Base-by-base conservation (phyloP, 2,797 vertebrate species). In the Peromyscus eremicus region DNA sequence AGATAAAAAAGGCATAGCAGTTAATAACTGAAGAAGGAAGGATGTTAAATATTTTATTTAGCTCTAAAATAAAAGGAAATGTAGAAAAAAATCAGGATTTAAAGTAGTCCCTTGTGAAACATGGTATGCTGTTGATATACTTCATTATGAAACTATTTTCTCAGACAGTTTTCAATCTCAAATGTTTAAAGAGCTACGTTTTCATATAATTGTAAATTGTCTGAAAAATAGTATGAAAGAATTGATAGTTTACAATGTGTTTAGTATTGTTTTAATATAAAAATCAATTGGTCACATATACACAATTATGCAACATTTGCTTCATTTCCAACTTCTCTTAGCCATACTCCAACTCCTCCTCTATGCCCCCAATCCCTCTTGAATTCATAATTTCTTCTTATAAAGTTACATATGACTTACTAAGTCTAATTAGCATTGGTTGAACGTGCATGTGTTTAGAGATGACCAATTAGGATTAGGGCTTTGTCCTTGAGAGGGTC, bases 31-130 rank as follows among this genome's bases (percentile, higher is more conserved):
- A 89, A 80, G 37, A 86, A 83, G 1, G 0, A 76, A 83, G n/a
- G 32, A 43, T 79, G 5, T 25, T 71, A 49, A 55, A 75, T 40
- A 92, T 7, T 76, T 9, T 34, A 19, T 46, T 60, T n/a, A 40
- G 5, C 25, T 17, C 23, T 32, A 46, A 57, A 37, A 70, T 64
- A 9, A 79, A 34, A 75, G 2, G 32, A 92, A 25, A 0, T 68
- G 68, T 57, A 70, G 27, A n/a, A 95, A 57, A 92, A 92, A 82
- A 70, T 60, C 5, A 93, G 75, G 3, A 71, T 49, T 49, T 89
- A 84, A 89, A 0, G 0, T 46, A 76, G 1, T 0, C 14, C 2
- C 80, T 62, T 73, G 16, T 40, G 7, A 17, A 84, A 94, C 25
- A 14, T 34, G 21, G 29, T 40, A 2, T 77, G 85, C 40, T 34